Base-by-base conservation (phyloP, 2,113 vertebrate species). In the Nicator chloris region DNA sequence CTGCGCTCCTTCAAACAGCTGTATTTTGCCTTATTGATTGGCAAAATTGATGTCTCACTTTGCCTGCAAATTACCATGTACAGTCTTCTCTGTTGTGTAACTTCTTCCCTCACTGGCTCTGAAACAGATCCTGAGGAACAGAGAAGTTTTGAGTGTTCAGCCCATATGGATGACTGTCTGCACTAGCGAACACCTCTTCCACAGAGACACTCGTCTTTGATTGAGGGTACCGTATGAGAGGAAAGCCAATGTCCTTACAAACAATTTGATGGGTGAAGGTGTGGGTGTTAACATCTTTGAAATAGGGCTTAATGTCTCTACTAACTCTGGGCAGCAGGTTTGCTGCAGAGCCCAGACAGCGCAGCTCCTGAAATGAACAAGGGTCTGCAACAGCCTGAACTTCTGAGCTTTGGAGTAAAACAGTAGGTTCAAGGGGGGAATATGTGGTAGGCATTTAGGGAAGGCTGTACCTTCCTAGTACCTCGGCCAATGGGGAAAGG, bases 391-490 rank as follows among this genome's bases (percentile, higher is more conserved):
- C 39, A 47, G 63, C 27, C 22, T 2, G 13, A 47, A 4, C 5
- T 33, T 57, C 51, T 13, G 10, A 56, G 2, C 17, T 57, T 47
- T 13, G n/a, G 51, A 50, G 21, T 47, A 39, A 47, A 81, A 56
- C 0, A 12, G 22, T 13, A 21, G 10, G 21, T 39, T 56, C 21
- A 26, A 37, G 40, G 13, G 10, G 4, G 13, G 42, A 7, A 66
- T 39, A 39, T 8, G 27, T 7, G n/a, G 33, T 8, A 31, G 21
- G 18, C 1, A 2, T 2, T 65, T 53, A 0, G 2, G 39, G 39
- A 65, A 53, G 33, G 15, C 15, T 65, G 49, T 20, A 19, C 39
- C 20, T 44, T 64, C 31, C 60, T 5, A 5, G 15, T 28, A 11
- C 37, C 24, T 53, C 11, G 1, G 61, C 49, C 61, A 44, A 1